Percentiles rank a stretch among this genome's conserved stretches.
Conservation (phyloP, 2,888 invertebrate genomes). For the Melipona bicolor region DNA sequence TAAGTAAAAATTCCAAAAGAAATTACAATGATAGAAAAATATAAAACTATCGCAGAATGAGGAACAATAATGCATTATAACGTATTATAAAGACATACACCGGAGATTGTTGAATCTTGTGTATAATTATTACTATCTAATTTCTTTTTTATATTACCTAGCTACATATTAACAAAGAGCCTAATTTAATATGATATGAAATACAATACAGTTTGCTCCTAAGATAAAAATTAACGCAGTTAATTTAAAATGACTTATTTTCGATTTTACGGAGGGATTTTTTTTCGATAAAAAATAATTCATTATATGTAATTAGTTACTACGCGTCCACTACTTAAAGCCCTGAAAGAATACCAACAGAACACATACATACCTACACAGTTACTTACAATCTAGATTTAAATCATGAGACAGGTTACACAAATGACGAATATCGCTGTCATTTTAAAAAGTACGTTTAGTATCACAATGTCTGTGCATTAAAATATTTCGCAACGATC, state of each 20-base stretch:
- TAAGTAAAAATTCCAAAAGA: slow-evolving; percentile 10
- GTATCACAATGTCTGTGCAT: background rate
- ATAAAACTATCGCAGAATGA: slow-evolving; percentile 47
- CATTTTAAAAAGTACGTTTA: background rate
- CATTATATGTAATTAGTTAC: slow-evolving; percentile 4
- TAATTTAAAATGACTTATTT: slow-evolving; percentile 20
- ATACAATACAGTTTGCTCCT: slow-evolving; percentile 12
- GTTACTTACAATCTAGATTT: slow-evolving; percentile 32
- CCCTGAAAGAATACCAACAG: slow-evolving; percentile 56
- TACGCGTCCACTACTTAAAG: slow-evolving; percentile 51
- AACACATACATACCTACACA: slow-evolving; percentile 12
- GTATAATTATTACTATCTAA: slow-evolving; percentile 18
- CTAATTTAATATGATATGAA: slow-evolving; percentile 14
- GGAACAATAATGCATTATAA: slow-evolving; percentile 43
- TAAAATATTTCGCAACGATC: background rate
- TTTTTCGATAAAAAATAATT: slow-evolving; percentile 54
- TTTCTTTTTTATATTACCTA: background rate
- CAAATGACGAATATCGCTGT: slow-evolving; percentile 5
- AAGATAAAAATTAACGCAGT: slow-evolving; percentile 17
- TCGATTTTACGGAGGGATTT: slow-evolving; percentile 34
- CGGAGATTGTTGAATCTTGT: slow-evolving; percentile 45
- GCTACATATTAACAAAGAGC: slow-evolving; percentile 22
- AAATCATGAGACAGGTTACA: slow-evolving; percentile 25
- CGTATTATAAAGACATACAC: slow-evolving; percentile 51
- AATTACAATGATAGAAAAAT: slow-evolving; percentile 43